A percentile compares a stretch with the other conserved stretches of the same genome.
Evolutionary conservation across 2,888 invertebrate genomes (phyloP).

Genomic region (Trimorus sp.): DNA sequence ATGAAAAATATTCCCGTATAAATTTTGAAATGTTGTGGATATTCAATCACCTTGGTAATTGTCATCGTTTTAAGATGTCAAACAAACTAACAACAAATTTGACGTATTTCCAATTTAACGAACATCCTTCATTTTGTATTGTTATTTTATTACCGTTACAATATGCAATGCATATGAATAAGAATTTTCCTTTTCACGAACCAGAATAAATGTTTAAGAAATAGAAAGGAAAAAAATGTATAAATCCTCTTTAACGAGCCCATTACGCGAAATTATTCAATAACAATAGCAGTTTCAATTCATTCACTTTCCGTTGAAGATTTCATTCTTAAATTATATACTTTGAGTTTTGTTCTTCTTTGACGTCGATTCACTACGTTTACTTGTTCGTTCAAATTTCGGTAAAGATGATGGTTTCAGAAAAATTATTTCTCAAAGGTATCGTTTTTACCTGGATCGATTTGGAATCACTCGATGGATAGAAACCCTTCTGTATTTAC

Average conservation of each 20-base stretch:
- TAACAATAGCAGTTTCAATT: slow-evolving; percentile 34
- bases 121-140: no score
- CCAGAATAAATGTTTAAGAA: background rate
- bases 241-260: background rate
- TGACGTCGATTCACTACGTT: slow-evolving; percentile 46
- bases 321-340: slow-evolving; percentile 38
- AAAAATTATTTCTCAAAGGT: slow-evolving; percentile 62
- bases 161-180: no score
- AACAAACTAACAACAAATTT: background rate
- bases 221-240: background rate
- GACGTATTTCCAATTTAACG: background rate
- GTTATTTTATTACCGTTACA: no score
- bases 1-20: slow-evolving; percentile 43
- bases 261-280: slow-evolving; percentile 32
- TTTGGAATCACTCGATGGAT: slow-evolving; percentile 57
- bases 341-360: slow-evolving; percentile 23
- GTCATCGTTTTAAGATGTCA: slow-evolving; percentile 15
- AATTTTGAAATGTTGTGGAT: slow-evolving; percentile 25
- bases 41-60: slow-evolving; percentile 26
- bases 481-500: slow-evolving; percentile 55
- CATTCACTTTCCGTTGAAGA: slow-evolving; percentile 43
- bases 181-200: no score
- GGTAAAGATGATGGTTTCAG: slow-evolving; percentile 42
- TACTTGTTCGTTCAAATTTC: slow-evolving; percentile 53
- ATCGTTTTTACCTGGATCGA: slow-evolving; percentile 51